Evolutionary conservation across 2,888 invertebrate species (phyloP), one percentile per base, ranked within the genome.

Genomic region (Siphlonurus alternatus): DNA sequence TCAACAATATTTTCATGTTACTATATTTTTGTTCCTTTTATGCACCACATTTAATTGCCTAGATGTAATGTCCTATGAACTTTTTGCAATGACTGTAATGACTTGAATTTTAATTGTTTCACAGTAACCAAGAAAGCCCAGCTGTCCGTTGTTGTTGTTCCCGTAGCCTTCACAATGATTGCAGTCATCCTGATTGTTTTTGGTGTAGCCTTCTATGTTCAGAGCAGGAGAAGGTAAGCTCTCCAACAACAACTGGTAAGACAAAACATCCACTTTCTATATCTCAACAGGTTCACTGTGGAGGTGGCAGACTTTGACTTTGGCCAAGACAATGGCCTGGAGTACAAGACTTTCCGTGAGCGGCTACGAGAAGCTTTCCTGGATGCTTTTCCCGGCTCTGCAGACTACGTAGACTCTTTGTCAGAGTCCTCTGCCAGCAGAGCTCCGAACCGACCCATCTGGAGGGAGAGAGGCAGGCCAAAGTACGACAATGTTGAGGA

Each of bases 251-350:
- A 67, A 67, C 25, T 60, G 66, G 15, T 38, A 38, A 38, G 5
- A 38, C 5, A 10, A 38, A 38, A 38, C 5, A 5, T 38, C 5
- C 38, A 38, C 38, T 38, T 38, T 38, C 38, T 38, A 38, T 10
- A 38, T 38, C 38, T 53, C n/a, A 51, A 23, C 23, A 88, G 88
- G 69, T 87, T 87, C 71, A 86, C 84, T 1, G 82, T 93, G 60
- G 93, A 93, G 79, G 92, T 92, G 18, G 93, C 93, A 0, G 89
- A 93, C 75, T 93, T 93, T 72, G 90, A 93, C 74, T 93, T 93
- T 73, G 90, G 91, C 0, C 88, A 87, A 71, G 83, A 84, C 72
- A 84, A 83, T 69, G 83, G 85, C 19, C 80, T 89, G 76, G 91
- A 92, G 71, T 93, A 91, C 74, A 92, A 90, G 77, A 90, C 92